Conservation (phyloP, 1,140 invertebrate genomes). For the Pinna nobilis region DNA sequence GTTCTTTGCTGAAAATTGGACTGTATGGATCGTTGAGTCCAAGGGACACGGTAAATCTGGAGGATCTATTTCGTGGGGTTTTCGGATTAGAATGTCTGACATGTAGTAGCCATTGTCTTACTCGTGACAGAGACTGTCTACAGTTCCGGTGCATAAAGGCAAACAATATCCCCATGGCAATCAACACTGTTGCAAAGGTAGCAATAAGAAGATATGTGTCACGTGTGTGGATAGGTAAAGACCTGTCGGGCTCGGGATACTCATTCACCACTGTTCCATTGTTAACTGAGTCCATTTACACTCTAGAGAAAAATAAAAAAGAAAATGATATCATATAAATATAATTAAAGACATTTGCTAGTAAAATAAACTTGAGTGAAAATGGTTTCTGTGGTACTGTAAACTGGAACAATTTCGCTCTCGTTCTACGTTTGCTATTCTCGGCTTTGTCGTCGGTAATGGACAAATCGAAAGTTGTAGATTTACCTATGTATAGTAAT, state of each 20-base stretch:
- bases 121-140: constrained; percentile 5
- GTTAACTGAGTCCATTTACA: no score
- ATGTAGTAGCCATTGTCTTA: constrained; percentile 17
- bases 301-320: no score
- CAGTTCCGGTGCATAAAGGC: constrained; percentile 30
- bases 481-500: no score
- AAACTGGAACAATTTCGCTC: no score
- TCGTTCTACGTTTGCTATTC: no score
- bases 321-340: no score
- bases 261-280: no score
- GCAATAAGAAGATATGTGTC: constrained; percentile 31
- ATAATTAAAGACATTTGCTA: no score
- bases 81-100: not conserved
- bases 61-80: constrained; percentile 7
- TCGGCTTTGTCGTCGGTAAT: no score
- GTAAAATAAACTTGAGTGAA: no score
- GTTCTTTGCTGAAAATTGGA: constrained; percentile 29
- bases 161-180: constrained; percentile 22
- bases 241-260: not conserved
- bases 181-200: constrained; percentile 24
- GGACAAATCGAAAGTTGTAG: no score
- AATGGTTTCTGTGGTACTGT: no score
- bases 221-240: constrained; percentile 5
- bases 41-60: not conserved
- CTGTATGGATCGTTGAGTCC: constrained; percentile 27